phyloP scores from a whole-genome alignment of 2,113 vertebrate species.

The Toxotes jaculatrix region DNA sequence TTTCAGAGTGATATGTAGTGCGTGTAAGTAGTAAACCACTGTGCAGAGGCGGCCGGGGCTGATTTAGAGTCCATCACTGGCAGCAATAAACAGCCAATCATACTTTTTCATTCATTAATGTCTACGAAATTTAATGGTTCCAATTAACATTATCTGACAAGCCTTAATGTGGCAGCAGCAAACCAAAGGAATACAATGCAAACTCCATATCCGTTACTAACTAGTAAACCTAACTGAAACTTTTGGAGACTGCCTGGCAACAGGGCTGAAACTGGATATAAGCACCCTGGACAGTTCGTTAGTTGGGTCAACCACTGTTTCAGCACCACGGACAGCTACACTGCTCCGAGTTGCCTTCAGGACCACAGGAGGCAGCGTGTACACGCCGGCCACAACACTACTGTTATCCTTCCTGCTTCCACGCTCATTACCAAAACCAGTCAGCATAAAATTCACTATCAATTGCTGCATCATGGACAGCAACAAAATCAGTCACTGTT shows the following conservation, averaged over 20 bases:
- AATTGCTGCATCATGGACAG: slow-evolving; percentile 6
- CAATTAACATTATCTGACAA: slow-evolving; percentile 17
- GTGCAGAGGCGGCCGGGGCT: background rate
- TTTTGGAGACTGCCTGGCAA: background rate
- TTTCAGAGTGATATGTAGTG: slow-evolving; percentile 22
- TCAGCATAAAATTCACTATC: slow-evolving; percentile 20
- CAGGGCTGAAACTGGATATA: background rate
- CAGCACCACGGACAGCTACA: slow-evolving; percentile 60
- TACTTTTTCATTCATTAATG: slow-evolving; percentile 18
- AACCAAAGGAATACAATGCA: background rate
- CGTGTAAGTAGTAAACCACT: background rate
- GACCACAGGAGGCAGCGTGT: slow-evolving; percentile 11
- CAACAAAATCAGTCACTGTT: background rate
- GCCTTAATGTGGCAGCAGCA: background rate
- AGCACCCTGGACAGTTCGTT: slow-evolving; percentile 47
- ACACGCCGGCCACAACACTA: slow-evolving; percentile 2
- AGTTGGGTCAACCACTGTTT: background rate
- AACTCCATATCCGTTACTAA: background rate
- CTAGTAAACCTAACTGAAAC: background rate
- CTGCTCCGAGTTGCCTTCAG: slow-evolving; percentile 30
- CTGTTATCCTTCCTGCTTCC: slow-evolving; percentile 17
- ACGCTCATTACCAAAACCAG: slow-evolving; percentile 36
- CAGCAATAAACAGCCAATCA: slow-evolving; percentile 44
- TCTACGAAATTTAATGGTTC: slow-evolving; percentile 15
- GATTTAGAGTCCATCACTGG: background rate